phyloP scores from a whole-genome alignment of 2,797 vertebrate species.

The Myiotriccus ornatus region DNA sequence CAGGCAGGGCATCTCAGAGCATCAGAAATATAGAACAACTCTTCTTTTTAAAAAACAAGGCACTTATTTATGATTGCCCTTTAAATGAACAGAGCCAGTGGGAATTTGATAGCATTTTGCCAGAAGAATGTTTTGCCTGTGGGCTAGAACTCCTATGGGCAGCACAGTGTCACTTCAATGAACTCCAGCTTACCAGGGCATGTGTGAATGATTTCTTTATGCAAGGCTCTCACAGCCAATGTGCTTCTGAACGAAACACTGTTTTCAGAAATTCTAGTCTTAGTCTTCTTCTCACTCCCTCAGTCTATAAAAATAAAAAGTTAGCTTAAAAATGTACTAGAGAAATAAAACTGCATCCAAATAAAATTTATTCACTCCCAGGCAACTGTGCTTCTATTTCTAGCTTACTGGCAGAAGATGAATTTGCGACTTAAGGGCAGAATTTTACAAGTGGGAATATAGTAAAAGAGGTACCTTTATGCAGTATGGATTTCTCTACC shows the following conservation, averaged over 20 bases:
- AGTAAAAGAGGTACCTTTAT: background rate
- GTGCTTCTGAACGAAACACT: background rate
- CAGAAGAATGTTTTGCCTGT: conserved; percentile 50
- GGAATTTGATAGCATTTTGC: conserved; percentile 30
- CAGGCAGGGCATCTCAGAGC: background rate
- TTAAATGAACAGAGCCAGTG: conserved; percentile 7
- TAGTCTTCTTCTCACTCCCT: conserved; percentile 7
- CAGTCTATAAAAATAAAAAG: conserved; percentile 34
- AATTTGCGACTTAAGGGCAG: background rate
- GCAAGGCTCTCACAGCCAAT: background rate
- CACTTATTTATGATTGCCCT: conserved; percentile 10
- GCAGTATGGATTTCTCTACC: background rate
- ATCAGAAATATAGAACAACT: background rate
- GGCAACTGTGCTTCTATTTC: conserved; percentile 17
- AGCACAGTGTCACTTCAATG: conserved; percentile 48
- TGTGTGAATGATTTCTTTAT: conserved; percentile 65
- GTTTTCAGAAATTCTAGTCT: conserved; percentile 12
- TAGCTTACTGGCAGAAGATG: conserved; percentile 10
- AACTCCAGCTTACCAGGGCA: conserved; percentile 29
- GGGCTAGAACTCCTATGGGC: conserved; percentile 23
- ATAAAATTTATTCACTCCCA: conserved; percentile 25
- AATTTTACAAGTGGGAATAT: background rate
- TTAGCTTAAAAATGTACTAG: conserved; percentile 35
- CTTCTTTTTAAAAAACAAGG: background rate
- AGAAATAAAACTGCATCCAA: conserved; percentile 58